Conservation (phyloP, 2,797 vertebrate genomes). For the Syngnathus acus region DNA sequence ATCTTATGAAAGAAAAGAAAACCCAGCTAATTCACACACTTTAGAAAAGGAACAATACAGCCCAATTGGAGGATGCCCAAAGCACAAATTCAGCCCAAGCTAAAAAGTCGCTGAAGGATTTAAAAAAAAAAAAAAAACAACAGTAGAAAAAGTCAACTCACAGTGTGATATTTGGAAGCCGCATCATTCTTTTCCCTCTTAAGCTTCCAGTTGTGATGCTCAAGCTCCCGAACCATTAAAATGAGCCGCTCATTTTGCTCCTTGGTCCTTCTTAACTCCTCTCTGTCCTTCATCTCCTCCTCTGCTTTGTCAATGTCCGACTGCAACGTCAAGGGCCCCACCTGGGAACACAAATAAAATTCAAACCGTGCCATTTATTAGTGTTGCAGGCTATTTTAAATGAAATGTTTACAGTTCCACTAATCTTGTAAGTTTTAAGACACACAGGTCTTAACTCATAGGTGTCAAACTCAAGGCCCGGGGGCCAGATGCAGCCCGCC, state of each 20-base stretch:
- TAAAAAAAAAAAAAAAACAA: conserved; percentile 23
- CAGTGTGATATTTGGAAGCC: conserved; percentile 51
- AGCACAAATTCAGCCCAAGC: conserved; percentile 31
- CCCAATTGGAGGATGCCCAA: too few species aligned
- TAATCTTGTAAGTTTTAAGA: too few species aligned
- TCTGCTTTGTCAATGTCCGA: conserved; percentile 27
- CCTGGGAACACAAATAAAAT: conserved; percentile 10
- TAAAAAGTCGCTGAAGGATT: conserved; percentile 14
- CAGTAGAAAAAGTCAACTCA: conserved; percentile 46
- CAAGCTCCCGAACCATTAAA: conserved; percentile 51
- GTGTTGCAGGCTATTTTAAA: too few species aligned
- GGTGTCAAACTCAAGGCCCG: too few species aligned
- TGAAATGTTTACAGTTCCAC: too few species aligned
- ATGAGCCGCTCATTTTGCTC: conserved; percentile 62
- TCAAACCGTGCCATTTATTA: too few species aligned
- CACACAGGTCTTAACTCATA: too few species aligned
- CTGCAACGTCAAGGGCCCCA: conserved; percentile 33
- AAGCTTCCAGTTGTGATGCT: conserved; percentile 58
- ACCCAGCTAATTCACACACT: conserved; percentile 21
- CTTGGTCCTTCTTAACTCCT: conserved; percentile 64
- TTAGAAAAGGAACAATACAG: too few species aligned
- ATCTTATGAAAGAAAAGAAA: conserved; percentile 8
- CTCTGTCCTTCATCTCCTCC: conserved; percentile 65
- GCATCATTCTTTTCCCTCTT: conserved; percentile 57
- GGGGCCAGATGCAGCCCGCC: too few species aligned